Base-by-base conservation (phyloP, 1,140 invertebrate genomes). In the Heliothis virescens region DNA sequence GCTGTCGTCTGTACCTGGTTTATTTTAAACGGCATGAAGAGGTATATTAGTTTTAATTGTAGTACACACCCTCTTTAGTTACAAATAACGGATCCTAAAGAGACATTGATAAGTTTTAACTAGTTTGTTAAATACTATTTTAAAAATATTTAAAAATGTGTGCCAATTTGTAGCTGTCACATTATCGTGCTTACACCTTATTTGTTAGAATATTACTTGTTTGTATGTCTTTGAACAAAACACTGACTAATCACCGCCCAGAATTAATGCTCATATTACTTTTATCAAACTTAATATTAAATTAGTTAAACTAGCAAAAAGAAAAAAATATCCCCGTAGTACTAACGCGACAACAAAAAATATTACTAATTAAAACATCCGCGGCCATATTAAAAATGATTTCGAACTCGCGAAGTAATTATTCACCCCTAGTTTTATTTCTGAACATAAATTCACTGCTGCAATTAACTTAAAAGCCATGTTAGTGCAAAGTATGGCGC, bases 401-500 rank as follows among this genome's bases (percentile, higher is more conserved):
- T 69, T 55, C 52, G 34, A 77, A 80, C 73, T 79, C 47, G 73
- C 71, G 55, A 67, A 80, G 79, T 79, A 83, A 81, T 83, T 83
- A 90, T 88, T 87, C 89, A 91, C 91, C 90, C 92, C 75, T 80
- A 82, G 50, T 78, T 85, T 88, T 87, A 86, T 86, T 86, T 83
- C 82, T 74, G 63, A 77, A 85, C 82, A 90, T 86, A 87, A 87
- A 92, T 91, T 87, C 85, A 85, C 87, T 82, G 79, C 85, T 82
- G 88, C 91, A 94, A 94, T 94, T 94, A 94, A 91, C 88, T 90
- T 92, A 90, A 93, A 92, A 93, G 91, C 92, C 84, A 89, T 90
- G 89, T 87, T 84, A 79, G 81, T 80, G 79, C 86, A 57, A 76
- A 81, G 86, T 87, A 84, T 89, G 90, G 83, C 83, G 76, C 87